phyloP scores from a whole-genome alignment of 2,797 vertebrate species.

The Otolemur crassicaudatus region DNA sequence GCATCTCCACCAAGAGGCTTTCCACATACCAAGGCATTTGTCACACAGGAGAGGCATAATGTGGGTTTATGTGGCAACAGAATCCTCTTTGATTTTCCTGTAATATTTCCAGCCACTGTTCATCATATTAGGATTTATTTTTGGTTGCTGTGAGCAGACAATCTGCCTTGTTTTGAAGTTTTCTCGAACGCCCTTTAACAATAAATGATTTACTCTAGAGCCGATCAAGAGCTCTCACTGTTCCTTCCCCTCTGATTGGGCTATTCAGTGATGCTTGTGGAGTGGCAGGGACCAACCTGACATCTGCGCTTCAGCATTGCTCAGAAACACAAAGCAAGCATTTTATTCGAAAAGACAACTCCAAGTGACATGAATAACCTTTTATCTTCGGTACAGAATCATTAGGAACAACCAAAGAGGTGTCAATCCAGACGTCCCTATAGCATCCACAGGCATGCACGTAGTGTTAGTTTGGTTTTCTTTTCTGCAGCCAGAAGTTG shows the following conservation, averaged over 20 bases:
- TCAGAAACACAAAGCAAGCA: constrained; percentile 78
- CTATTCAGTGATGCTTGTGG: constrained; percentile 81
- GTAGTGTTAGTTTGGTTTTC: constrained; percentile 24
- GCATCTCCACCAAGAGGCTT: background rate
- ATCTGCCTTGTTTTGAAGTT: constrained; percentile 65
- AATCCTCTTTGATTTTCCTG: constrained; percentile 53
- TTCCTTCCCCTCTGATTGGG: constrained; percentile 81
- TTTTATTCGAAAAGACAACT: constrained; percentile 84
- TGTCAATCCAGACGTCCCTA: background rate
- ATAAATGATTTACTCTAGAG: constrained; percentile 80
- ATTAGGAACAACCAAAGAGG: constrained; percentile 48
- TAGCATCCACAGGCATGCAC: background rate
- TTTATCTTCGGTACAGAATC: constrained; percentile 68
- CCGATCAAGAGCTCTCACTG: constrained; percentile 75
- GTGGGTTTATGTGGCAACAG: constrained; percentile 52
- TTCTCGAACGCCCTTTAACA: constrained; percentile 72
- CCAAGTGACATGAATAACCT: constrained; percentile 82
- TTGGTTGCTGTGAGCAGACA: constrained; percentile 46
- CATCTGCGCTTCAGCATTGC: constrained; percentile 73
- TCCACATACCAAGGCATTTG: background rate
- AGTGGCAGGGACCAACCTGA: constrained; percentile 74
- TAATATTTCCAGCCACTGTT: constrained; percentile 40
- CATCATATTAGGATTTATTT: constrained; percentile 61
- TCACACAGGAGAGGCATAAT: background rate
- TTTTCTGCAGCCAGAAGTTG: constrained; percentile 46